Evolutionary conservation across 2,888 invertebrate genomes (phyloP).

Genomic region (Scelioninae gen. 1): DNA sequence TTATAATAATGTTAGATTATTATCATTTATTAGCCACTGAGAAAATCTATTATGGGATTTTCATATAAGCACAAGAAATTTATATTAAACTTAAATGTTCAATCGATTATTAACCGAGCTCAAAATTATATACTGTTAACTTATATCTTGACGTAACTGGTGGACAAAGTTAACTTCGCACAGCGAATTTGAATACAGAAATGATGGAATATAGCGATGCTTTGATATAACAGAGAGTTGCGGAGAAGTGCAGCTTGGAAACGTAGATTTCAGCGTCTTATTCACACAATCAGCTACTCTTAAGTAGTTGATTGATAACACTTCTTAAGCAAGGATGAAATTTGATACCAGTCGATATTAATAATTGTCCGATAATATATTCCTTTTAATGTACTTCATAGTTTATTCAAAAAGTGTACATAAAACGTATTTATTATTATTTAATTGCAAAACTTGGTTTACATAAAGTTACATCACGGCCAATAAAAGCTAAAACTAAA

Average conservation of each 20-base stretch:
- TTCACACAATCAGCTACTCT: constrained; percentile 7
- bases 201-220: constrained; percentile 9
- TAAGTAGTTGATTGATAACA: constrained; percentile 36
- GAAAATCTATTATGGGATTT: not conserved
- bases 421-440: constrained; percentile 5
- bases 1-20: too few species aligned
- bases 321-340: constrained; percentile 18
- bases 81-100: constrained; percentile 37
- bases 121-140: constrained; percentile 41
- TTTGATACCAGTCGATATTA: constrained; percentile 32
- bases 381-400: constrained; percentile 17
- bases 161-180: constrained; percentile 55
- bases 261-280: constrained; percentile 8
- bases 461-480: constrained; percentile 9
- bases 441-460: constrained; percentile 33
- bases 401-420: constrained; percentile 36
- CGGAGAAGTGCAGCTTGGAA: constrained; percentile 16
- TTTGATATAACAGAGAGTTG: not conserved
- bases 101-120: constrained; percentile 47
- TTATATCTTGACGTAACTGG: constrained; percentile 46
- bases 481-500: too few species aligned
- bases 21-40: not conserved
- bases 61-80: constrained; percentile 22
- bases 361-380: constrained; percentile 28
- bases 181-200: constrained; percentile 36